A percentile compares a stretch with the other conserved stretches of the same genome.
Conservation (phyloP, 2,888 invertebrate genomes). For the Timema podura region DNA sequence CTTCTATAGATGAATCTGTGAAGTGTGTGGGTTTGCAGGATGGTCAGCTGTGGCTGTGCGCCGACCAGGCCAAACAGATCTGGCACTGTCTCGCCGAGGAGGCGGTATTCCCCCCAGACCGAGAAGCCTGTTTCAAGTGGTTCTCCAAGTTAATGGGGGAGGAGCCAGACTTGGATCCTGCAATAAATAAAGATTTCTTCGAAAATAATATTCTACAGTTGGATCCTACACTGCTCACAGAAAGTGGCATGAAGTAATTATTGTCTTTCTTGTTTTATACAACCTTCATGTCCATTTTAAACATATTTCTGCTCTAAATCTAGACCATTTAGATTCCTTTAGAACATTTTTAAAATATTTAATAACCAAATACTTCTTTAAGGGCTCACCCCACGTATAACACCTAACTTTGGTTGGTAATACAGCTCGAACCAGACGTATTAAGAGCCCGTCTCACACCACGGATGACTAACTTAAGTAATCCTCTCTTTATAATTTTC, state of each 20-base stretch:
- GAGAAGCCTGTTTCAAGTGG: slow-evolving; percentile 98
- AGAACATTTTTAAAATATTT: too few species aligned
- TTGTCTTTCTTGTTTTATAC: too few species aligned
- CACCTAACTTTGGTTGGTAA: too few species aligned
- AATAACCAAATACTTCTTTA: too few species aligned
- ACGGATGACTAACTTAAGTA: too few species aligned
- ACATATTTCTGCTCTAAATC: too few species aligned
- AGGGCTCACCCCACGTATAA: too few species aligned
- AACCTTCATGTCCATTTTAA: too few species aligned
- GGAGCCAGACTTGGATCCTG: slow-evolving; percentile 94
- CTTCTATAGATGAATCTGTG: background rate
- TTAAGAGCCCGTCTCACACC: too few species aligned
- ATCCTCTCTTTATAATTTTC: too few species aligned
- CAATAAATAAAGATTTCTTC: slow-evolving; percentile 93
- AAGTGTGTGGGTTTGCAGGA: slow-evolving; percentile 53
- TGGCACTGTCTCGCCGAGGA: slow-evolving; percentile 95
- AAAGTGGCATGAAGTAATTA: slow-evolving; percentile 86
- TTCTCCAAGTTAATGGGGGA: slow-evolving; percentile 96
- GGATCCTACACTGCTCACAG: slow-evolving; percentile 86
- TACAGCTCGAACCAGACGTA: too few species aligned
- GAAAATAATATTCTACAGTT: slow-evolving; percentile 89
- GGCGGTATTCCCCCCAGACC: slow-evolving; percentile 85
- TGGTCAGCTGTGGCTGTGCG: slow-evolving; percentile 94
- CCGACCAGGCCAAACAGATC: slow-evolving; percentile 94
- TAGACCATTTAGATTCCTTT: too few species aligned